A percentile compares a stretch with the other conserved stretches of the same genome.
Conservation (phyloP, 2,797 vertebrate species). For the Geotrypetes seraphini region DNA sequence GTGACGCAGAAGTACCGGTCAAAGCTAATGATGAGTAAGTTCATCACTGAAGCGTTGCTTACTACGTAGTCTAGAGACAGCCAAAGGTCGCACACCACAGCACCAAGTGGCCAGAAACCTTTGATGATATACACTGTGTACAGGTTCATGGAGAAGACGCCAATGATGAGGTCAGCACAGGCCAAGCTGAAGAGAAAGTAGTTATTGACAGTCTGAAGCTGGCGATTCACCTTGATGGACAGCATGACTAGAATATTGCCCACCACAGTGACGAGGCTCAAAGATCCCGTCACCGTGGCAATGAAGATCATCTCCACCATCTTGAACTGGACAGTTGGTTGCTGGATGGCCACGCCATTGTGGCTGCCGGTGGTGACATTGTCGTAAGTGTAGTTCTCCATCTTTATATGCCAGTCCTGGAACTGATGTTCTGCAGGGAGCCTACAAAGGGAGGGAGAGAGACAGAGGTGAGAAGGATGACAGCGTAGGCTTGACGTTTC, state of each 20-base stretch:
- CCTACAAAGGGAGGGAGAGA: slow-evolving; percentile 22
- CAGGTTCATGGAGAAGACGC: slow-evolving; percentile 94
- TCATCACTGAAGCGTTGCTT: slow-evolving; percentile 96
- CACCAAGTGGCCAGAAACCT: slow-evolving; percentile 92
- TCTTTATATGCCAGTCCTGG: slow-evolving; percentile 42
- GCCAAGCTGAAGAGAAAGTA: slow-evolving; percentile 96
- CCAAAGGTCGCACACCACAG: slow-evolving; percentile 93
- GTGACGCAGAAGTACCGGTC: slow-evolving; percentile 97
- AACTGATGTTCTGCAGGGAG: slow-evolving; percentile 36
- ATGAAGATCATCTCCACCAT: slow-evolving; percentile 93
- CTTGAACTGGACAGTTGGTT: slow-evolving; percentile 65
- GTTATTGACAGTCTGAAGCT: slow-evolving; percentile 96
- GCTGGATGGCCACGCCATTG: slow-evolving; percentile 39
- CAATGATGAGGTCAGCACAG: slow-evolving; percentile 91
- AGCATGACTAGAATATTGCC: slow-evolving; percentile 97
- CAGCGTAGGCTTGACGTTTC: no score
- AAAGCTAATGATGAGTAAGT: slow-evolving; percentile 94
- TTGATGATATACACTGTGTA: slow-evolving; percentile 93
- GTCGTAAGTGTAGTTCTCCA: slow-evolving; percentile 60
- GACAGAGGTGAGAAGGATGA: not conserved
- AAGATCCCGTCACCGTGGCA: slow-evolving; percentile 82
- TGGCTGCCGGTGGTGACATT: slow-evolving; percentile 44
- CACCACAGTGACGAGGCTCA: slow-evolving; percentile 92
- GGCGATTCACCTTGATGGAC: slow-evolving; percentile 96
- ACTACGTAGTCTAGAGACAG: slow-evolving; percentile 92